Base-by-base conservation (phyloP, 2,888 invertebrate species). In the Nudaria mundana region DNA sequence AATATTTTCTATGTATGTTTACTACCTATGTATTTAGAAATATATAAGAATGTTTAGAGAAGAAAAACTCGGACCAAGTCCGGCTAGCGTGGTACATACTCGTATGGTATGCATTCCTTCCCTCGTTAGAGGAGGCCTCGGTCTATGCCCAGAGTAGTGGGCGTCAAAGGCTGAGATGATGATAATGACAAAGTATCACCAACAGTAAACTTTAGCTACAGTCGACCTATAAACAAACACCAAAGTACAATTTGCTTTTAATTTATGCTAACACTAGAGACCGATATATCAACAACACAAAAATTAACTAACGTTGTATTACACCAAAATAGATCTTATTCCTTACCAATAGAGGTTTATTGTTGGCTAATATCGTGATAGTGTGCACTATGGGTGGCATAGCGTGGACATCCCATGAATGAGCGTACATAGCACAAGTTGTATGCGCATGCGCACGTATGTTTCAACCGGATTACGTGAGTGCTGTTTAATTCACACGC, bases 391-490 rank as follows among this genome's bases (percentile, higher is more conserved):
- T 38, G 26, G 26, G 33, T 33, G 31, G 32, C 22, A 18, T 18
- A 14, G 23, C 12, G 15, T n/a, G 39, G 15, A 36, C 35, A 40
- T 42, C 40, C 51, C 40, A 51, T 59, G 61, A 63, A 63, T 63
- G 60, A 52, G 46, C 44, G 43, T 40, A 52, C 47, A 49, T 47
- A 46, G 40, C 20, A 8, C 6, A n/a, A 20, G 50, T 46, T 20
- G 29, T 32, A 10, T 31, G 35, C 33, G 16, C 29, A 28, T 45
- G 43, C 45, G 41, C 35, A 40, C 47, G 44, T 44, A 41, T n/a
- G 31, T 20, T 38, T 38, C 44, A 40, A 48, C 55, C 51, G 51
- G 66, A 62, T 64, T 61, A 56, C 56, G 34, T 52, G 56, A 56
- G 60, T 62, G 62, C 58, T 57, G 67, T 56, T 59, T 48, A 45